Evolutionary conservation across 2,113 vertebrate species (phyloP).

Genomic region (Peucedramus taeniatus): DNA sequence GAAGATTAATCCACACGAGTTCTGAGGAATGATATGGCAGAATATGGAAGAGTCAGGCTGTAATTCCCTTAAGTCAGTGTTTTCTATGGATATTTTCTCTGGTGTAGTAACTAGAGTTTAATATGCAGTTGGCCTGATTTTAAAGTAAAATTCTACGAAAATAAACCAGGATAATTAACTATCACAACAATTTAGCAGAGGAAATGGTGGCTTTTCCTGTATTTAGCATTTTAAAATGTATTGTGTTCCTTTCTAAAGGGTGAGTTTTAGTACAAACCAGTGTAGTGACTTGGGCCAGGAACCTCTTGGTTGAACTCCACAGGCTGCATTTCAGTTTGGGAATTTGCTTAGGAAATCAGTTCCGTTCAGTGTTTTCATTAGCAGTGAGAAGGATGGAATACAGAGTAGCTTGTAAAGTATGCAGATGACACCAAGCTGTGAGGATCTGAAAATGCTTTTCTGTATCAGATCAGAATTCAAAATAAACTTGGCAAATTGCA

Average conservation of each 20-base stretch:
- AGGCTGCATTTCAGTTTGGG: neutral
- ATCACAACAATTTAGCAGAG: neutral
- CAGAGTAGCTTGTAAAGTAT: slow-evolving; percentile 33
- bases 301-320: neutral
- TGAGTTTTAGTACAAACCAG: neutral
- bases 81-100: neutral
- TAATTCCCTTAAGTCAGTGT: neutral
- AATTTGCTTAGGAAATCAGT: slow-evolving; percentile 14
- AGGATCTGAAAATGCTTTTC: neutral
- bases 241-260: neutral
- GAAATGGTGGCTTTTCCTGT: neutral
- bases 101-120: neutral
- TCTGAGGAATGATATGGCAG: neutral
- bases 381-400: neutral
- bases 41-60: neutral
- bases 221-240: neutral
- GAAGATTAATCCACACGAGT: neutral
- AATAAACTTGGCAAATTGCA: slow-evolving; percentile 10
- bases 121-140: neutral
- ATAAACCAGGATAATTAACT: neutral
- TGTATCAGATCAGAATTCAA: slow-evolving; percentile 15
- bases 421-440: slow-evolving; percentile 19
- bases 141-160: neutral
- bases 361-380: neutral
- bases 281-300: neutral